Evolutionary conservation across 2,888 invertebrate species (phyloP).

Genomic region (Sepioteuthis lessoniana): DNA sequence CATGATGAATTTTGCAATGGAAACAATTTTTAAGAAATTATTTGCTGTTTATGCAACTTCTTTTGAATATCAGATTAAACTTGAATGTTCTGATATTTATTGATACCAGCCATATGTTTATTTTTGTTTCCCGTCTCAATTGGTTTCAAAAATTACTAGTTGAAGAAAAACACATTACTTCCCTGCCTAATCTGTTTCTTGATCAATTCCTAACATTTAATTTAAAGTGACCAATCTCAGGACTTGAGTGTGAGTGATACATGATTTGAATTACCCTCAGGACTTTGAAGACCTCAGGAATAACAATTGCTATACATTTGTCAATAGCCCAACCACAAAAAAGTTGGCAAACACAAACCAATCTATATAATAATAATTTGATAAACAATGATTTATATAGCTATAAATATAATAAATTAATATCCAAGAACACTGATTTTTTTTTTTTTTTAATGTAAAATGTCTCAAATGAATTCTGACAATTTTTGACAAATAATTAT

Average conservation of each 20-base stretch:
- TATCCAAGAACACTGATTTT: neutral
- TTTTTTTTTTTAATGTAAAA: neutral
- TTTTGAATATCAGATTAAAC: neutral
- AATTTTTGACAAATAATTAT: neutral
- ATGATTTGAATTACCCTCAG: neutral
- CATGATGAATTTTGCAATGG: neutral
- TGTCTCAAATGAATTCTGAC: neutral
- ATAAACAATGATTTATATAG: neutral
- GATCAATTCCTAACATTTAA: neutral
- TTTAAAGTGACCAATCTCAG: slow-evolving; percentile 33
- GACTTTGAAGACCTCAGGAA: slow-evolving; percentile 33
- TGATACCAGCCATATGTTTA: neutral
- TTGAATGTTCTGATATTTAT: neutral
- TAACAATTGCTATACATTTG: slow-evolving; percentile 33
- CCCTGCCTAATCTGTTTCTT: neutral
- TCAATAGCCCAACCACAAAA: neutral
- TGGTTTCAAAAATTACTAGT: neutral
- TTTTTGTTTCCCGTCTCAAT: neutral
- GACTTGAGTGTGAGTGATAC: slow-evolving; percentile 24
- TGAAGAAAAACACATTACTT: neutral
- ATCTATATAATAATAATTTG: neutral
- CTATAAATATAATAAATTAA: neutral
- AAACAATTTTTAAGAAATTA: neutral
- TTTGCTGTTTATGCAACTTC: neutral
- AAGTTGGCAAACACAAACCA: slow-evolving; percentile 2